Evolutionary conservation across 2,888 invertebrate species (phyloP), one percentile per base, ranked within the genome.

Genomic region (Pristionchus japonicus): DNA sequence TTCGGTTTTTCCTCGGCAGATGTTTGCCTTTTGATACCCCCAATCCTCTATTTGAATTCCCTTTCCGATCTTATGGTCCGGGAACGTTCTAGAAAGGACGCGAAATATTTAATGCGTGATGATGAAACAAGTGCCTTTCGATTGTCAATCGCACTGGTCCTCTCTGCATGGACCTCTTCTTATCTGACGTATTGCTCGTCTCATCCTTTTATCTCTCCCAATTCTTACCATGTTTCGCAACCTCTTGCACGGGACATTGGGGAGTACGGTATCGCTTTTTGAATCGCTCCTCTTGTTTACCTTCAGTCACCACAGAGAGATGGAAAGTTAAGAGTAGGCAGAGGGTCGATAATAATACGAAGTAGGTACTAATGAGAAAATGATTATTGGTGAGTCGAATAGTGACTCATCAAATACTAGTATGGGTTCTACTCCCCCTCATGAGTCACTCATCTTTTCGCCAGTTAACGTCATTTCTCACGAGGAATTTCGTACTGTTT

Each of bases 251-350:
- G 82, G 31, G 52, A 34, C 52, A 83, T 34, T 49, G 17, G 49
- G n/a, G 82, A 52, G 82, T 83, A 83, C 82, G 52, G 82, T 83
- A 83, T 83, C 82, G 49, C 82, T 83, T 83, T 83, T 83, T 52
- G 52, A 52, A 83, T 83, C 82, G 49, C 82, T 52, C n/a, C 82
- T 83, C 52, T 83, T 52, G 52, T 83, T 83, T 49, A 83, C 82
- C 49, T 52, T 83, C 82, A 34, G 52, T 83, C 82, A 52, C 49
- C 52, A 37, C 37, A 20, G 49, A 83, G 34, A 52, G 49, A 83
- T 83, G 31, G 82, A 83, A 52, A 52, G 82, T 83, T 49, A 52
- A 83, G 52, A 52, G 82, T 83, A 83, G 49, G 34, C n/a, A 43
- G n/a, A 43, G 43, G 34, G 82, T 83, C 52, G 52, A 83, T 52